Percentiles rank a stretch among this genome's conserved stretches.
Evolutionary conservation across 2,797 vertebrate genomes (phyloP).

Genomic region (Sebastiscus albofasciatus): DNA sequence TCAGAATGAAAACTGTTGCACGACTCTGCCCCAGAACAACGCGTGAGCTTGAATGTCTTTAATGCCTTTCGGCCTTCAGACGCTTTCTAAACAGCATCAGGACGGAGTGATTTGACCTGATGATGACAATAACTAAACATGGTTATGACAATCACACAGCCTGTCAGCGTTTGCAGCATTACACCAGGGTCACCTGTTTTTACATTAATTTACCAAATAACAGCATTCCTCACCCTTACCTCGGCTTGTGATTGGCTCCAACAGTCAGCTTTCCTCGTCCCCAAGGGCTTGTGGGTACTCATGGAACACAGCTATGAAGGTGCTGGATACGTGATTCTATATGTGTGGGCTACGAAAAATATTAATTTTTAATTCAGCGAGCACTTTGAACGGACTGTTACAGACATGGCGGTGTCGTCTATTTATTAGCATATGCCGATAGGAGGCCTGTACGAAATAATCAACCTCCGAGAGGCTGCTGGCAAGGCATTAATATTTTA

Average conservation of each 20-base stretch:
- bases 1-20: not conserved
- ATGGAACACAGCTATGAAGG: slow-evolving; percentile 55
- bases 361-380: slow-evolving; percentile 77
- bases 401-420: slow-evolving; percentile 45
- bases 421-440: slow-evolving; percentile 80
- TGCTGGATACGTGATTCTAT: slow-evolving; percentile 55
- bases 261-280: not conserved
- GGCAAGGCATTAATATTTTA: slow-evolving; percentile 75
- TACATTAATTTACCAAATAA: slow-evolving; percentile 13
- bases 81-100: not conserved
- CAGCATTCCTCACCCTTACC: slow-evolving; percentile 3
- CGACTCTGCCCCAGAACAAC: not conserved
- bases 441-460: slow-evolving; percentile 74
- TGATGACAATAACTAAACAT: not conserved
- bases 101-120: not conserved
- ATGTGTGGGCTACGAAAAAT: slow-evolving; percentile 71
- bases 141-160: not conserved
- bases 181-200: not conserved
- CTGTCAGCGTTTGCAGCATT: not conserved
- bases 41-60: not conserved
- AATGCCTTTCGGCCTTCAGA: not conserved
- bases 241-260: not conserved
- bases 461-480: slow-evolving; percentile 67
- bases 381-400: slow-evolving; percentile 63
- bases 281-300: slow-evolving; percentile 25